Conservation (phyloP, 2,113 vertebrate species). For the Podocnemis expansa region DNA sequence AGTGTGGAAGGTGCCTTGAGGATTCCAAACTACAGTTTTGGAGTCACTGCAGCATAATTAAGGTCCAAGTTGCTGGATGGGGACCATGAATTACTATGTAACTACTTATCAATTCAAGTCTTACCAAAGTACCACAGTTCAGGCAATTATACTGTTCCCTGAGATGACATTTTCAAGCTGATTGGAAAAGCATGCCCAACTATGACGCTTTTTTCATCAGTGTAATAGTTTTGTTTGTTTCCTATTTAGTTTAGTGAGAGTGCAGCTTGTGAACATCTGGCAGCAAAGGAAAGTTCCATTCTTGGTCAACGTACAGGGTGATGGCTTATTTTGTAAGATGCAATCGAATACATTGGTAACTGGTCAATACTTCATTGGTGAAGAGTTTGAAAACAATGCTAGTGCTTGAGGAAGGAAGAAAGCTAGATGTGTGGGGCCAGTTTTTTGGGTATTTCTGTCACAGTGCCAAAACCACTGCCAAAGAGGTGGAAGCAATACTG, state of each 20-base stretch:
- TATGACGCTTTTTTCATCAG: not conserved
- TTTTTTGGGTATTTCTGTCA: not conserved
- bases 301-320: fast-evolving
- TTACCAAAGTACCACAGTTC: not conserved
- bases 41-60: not conserved
- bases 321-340: not conserved
- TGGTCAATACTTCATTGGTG: not conserved
- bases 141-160: not conserved
- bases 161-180: not conserved
- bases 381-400: not conserved
- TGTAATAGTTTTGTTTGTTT: not conserved
- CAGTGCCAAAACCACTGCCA: not conserved
- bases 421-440: fast-evolving
- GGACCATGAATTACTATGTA: not conserved
- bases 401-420: fast-evolving
- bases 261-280: fast-evolving
- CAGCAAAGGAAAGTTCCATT: not conserved
- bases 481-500: not conserved
- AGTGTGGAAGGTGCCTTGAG: not conserved
- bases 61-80: not conserved
- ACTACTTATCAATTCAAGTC: not conserved
- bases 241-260: not conserved
- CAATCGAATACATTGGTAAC: not conserved
- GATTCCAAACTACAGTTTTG: not conserved
- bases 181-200: not conserved